Base-by-base conservation (phyloP, 2,888 invertebrate genomes). In the Eupeodes luniger region DNA sequence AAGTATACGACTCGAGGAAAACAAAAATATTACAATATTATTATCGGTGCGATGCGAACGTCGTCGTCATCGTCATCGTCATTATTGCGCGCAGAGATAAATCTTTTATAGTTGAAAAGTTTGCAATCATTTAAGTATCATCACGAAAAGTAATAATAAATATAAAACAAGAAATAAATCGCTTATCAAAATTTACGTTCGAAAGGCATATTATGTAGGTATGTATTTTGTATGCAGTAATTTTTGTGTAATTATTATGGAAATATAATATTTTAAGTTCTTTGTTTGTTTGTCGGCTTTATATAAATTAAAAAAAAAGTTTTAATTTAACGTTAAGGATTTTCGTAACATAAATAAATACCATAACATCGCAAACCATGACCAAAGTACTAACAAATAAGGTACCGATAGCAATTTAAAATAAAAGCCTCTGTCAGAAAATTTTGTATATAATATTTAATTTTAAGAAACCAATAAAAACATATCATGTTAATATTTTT, bases 1-100 rank as follows among this genome's bases (percentile, higher is more conserved):
- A 19, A 27, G 5, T 9, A 14, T 0, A 47, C 6, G 4, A 47
- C 4, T 7, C 0, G 27, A 49, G 66, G 10, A 66, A 49, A 49
- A 66, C 66, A 66, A 27, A 66, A 66, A 66, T 66, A 66, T 66
- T 49, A 66, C 66, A 66, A 64, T 27, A 66, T 66, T 66, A 66
- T 66, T 27, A 27, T 16, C 44, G 44, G 0, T 9, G 57, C 14
- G 34, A 40, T 40, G 40, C 3, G 27, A 27, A 27, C 27, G 27
- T 27, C 27, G 27, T 27, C 27, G 27, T 19, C 27, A 3, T 27
- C 27, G 27, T 27, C 27, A 27, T 27, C 27, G 27, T 27, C 3
- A 27, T 2, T 3, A 3, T 5, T 40, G 14, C 14, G 7, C 1
- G 5, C 14, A 5, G 64, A 64, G 64, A 64, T 64, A 64, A 27